These are phyloP conservation scores for Andrena cerasifolii DNA, from an alignment of 1,140 invertebrate species.

Conservation along the genomic window DNA sequence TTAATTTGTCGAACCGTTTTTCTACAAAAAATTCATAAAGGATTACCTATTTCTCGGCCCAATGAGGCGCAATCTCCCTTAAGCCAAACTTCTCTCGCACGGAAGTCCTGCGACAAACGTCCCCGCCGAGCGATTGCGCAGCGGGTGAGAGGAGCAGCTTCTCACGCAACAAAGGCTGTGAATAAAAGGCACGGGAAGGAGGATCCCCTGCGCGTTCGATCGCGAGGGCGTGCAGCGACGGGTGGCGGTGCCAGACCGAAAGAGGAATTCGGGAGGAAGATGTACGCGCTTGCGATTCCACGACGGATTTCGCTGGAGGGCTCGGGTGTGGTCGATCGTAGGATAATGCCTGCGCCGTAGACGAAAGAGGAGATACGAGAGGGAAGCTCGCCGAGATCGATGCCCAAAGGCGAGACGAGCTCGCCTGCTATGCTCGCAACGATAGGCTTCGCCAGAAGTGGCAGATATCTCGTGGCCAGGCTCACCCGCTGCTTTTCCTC, in stretches of 20 bases:
- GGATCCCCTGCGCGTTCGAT: not conserved
- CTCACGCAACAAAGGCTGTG: not conserved
- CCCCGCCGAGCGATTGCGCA: not conserved
- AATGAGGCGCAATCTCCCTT: too few relatives aligned
- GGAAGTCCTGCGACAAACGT: constrained; percentile 1
- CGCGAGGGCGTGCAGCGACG: not conserved
- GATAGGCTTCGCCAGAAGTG: constrained; percentile 36
- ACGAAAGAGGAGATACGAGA: constrained; percentile 49
- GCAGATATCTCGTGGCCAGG: constrained; percentile 52
- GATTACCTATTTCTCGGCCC: too few relatives aligned
- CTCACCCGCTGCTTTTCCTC: constrained; percentile 24
- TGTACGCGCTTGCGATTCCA: constrained; percentile 60
- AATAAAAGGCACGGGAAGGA: constrained; percentile 4
- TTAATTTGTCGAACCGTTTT: too few relatives aligned
- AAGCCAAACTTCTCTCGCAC: too few relatives aligned
- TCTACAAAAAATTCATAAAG: too few relatives aligned
- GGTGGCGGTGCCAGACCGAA: constrained; percentile 33
- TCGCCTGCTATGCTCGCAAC: constrained; percentile 33
- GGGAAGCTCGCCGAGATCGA: constrained; percentile 60
- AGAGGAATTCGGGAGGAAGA: constrained; percentile 65
- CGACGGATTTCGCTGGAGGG: constrained; percentile 69
- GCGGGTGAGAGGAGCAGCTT: not conserved
- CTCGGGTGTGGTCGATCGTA: constrained; percentile 76
- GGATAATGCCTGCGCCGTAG: constrained; percentile 67
- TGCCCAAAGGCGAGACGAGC: constrained; percentile 68